These are phyloP conservation scores for Podotricha telesiphe DNA, from an alignment of 2,888 invertebrate genomes.

Conservation along the genomic window DNA sequence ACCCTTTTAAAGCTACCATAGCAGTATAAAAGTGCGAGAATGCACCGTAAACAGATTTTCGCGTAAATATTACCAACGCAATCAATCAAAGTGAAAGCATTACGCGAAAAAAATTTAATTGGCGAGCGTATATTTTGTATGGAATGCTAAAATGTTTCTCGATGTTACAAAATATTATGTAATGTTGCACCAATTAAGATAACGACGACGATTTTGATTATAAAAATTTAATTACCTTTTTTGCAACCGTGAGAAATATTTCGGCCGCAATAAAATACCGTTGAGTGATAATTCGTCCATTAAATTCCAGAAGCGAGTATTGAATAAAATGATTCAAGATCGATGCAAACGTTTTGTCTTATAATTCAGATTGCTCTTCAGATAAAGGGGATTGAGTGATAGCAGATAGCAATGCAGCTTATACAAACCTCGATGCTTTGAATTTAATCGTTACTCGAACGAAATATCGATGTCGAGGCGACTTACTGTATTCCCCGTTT, in stretches of 20 bases:
- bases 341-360: slow-evolving; percentile 41
- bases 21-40: slow-evolving; percentile 37
- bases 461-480: slow-evolving; percentile 42
- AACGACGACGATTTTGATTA: slow-evolving; percentile 13
- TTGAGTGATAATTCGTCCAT: slow-evolving; percentile 45
- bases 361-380: slow-evolving; percentile 46
- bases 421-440: slow-evolving; percentile 42
- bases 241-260: slow-evolving; percentile 44
- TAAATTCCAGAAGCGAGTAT: slow-evolving; percentile 45
- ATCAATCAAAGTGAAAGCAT: slow-evolving; percentile 31
- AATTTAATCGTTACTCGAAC: slow-evolving; percentile 46
- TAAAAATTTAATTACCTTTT: slow-evolving; percentile 33
- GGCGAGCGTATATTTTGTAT: slow-evolving; percentile 13
- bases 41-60: slow-evolving; percentile 37
- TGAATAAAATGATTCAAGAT: slow-evolving; percentile 43
- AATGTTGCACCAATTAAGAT: slow-evolving; percentile 23
- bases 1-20: slow-evolving; percentile 57
- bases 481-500: background rate
- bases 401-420: slow-evolving; percentile 48
- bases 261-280: slow-evolving; percentile 41
- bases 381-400: slow-evolving; percentile 49
- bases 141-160: slow-evolving; percentile 5
- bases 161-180: slow-evolving; percentile 21
- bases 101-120: slow-evolving; percentile 26
- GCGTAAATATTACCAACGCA: slow-evolving; percentile 28